Base-by-base conservation (phyloP, 2,888 invertebrate genomes). In the Hypena proboscidalis region DNA sequence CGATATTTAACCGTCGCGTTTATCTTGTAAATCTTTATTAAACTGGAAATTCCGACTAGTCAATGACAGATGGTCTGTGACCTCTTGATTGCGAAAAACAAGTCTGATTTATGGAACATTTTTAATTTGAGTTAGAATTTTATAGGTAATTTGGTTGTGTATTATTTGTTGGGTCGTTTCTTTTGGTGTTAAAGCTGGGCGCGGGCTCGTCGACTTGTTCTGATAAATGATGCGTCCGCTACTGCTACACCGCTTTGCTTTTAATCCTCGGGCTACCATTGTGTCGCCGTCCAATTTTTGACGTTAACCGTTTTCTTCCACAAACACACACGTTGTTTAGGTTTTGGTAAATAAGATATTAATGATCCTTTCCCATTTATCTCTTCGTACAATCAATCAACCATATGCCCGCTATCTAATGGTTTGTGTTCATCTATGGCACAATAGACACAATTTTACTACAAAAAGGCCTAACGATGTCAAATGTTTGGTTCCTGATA, bases 221-320 rank as follows among this genome's bases (percentile, higher is more conserved):
- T 90, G 88, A 90, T 89, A 90, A 90, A 90, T 90, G 88, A 89
- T 82, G 77, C 72, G 80, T 73, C 75, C 61, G 84, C 83, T 82
- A 81, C 88, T 74, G 82, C 77, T 83, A 90, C 90, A 90, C 63
- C 80, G 80, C 80, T 88, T 90, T 80, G 88, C 90, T 90, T 90
- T 90, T 90, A 90, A 89, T 85, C 82, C 85, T 81, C 78, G 57
- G 68, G 59, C 74, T 69, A 79, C 82, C 77, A 88, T 90, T 90
- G 88, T 90, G 84, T 86, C 70, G 70, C 70, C 74, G 78, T 83
- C 84, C 73, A 63, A 80, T 83, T 83, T 85, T 85, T 86, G 86
- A 86, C 85, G 70, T 78, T 70, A 72, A 78, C 80, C 77, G 78
- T 82, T 86, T 80, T 74, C 79, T 84, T 76, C 70, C 67, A 70